Evolutionary conservation across 1,140 invertebrate species (phyloP), one percentile per base, ranked within the genome.

Genomic region (Oscheius sp.): DNA sequence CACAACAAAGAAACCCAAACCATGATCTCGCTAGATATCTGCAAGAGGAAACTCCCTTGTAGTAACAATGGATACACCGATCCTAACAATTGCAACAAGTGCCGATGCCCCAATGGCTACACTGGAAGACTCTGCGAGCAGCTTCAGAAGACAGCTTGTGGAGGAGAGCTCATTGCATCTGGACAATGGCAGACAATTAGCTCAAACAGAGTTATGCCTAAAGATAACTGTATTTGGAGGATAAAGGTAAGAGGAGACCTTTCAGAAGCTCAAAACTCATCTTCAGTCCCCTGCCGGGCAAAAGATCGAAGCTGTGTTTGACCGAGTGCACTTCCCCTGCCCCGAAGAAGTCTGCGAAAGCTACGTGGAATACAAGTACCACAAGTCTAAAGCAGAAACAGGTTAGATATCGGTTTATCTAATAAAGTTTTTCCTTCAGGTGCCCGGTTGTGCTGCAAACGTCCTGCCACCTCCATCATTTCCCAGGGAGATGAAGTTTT

Each of bases 21-120:
- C n/a, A n/a, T n/a, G n/a, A n/a, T n/a, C n/a, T n/a, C n/a, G n/a
- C 46, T 18, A 78, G 80, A 74, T 31, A 59, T 81, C 36, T 82
- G 81, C 63, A 20, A 20, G 4, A 31, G 28, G 0, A 55, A 76
- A 32, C 55, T 82, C 29, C 68, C 69, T 4, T 82, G 81, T 23
- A 13, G 73, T 18, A 80, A 78, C 49, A 73, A 73, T n/a, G 83
- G 83, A 13, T 84, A 84, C 75, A 83, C 83, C 10, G 79, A 84
- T 70, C 83, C 83, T 18, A 82, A 80, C 52, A 73, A 81, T 49
- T 84, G 83, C 63, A 13, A 35, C 28, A 59, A 58, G 20, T 84
- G 83, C 67, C 78, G 68, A 26, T 84, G 83, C 58, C 84, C 84
- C 29, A 74, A 79, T 32, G 83, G 83, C 4, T 80, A 75, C 32